Conservation (phyloP, 2,113 vertebrate genomes). For the Solea solea region DNA sequence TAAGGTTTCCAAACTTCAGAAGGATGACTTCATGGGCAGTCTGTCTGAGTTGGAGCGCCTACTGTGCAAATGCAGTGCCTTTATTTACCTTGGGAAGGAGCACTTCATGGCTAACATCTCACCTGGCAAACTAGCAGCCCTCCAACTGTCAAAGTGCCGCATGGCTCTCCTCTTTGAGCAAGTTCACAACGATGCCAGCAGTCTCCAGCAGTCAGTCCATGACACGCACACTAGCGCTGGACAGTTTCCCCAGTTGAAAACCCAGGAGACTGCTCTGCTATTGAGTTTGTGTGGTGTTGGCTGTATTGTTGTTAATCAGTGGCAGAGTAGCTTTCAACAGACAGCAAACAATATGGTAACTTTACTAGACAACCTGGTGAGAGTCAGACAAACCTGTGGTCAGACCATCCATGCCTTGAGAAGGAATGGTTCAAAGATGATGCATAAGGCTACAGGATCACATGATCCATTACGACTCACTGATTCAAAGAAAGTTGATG, state of each 20-base stretch:
- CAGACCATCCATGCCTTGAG: conserved; percentile 76
- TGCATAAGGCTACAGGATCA: not conserved
- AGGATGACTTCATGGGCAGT: conserved; percentile 86
- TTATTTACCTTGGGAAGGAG: conserved; percentile 89
- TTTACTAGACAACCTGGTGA: conserved; percentile 85
- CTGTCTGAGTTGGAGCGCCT: conserved; percentile 84
- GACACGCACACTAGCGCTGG: conserved; percentile 69
- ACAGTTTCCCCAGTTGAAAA: conserved; percentile 68
- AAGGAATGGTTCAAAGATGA: not conserved
- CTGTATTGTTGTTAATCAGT: conserved; percentile 85
- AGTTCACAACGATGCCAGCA: conserved; percentile 70
- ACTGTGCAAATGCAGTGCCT: conserved; percentile 82
- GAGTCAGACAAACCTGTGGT: conserved; percentile 78
- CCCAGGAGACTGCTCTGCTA: conserved; percentile 80
- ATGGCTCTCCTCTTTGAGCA: conserved; percentile 86
- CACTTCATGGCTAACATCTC: conserved; percentile 79
- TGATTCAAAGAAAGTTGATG: conserved; percentile 32
- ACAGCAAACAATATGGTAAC: conserved; percentile 69
- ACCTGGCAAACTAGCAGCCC: conserved; percentile 79
- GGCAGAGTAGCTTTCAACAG: conserved; percentile 77
- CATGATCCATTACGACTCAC: conserved; percentile 35
- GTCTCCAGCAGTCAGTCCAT: conserved; percentile 53
- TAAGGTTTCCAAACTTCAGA: conserved; percentile 67
- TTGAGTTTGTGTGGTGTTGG: conserved; percentile 84
- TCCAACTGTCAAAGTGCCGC: conserved; percentile 86